Evolutionary conservation across 2,797 vertebrate genomes (phyloP).

Genomic region (Pelochelys cantorii): DNA sequence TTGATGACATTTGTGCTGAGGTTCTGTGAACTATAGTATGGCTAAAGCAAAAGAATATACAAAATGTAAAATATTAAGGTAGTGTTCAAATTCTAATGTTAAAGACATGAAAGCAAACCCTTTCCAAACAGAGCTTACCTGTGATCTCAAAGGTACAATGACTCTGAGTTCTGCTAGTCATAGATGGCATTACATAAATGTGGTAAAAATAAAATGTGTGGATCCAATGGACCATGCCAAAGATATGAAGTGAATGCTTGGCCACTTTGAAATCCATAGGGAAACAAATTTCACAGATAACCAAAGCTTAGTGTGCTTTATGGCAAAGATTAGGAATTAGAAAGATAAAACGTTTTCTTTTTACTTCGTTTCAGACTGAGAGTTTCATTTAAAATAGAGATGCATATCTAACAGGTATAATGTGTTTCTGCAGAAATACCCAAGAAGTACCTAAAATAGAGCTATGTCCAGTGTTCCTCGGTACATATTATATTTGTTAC

Average conservation of each 20-base stretch:
- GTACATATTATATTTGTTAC: background rate
- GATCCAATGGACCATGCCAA: background rate
- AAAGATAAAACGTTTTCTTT: too few species aligned
- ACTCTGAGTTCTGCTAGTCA: background rate
- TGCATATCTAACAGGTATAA: background rate
- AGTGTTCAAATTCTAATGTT: background rate
- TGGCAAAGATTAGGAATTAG: too few species aligned
- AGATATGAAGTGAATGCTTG: background rate
- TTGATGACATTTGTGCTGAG: background rate
- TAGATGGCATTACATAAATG: background rate
- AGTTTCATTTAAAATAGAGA: background rate
- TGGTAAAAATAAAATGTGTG: background rate
- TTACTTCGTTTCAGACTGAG: too few species aligned
- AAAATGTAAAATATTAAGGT: background rate
- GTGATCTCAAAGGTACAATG: background rate
- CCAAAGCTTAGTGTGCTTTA: too few species aligned
- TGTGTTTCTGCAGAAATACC: background rate
- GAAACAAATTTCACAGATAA: background rate
- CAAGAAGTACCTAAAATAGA: background rate
- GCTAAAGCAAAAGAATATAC: background rate
- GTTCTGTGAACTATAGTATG: background rate
- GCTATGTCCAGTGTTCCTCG: background rate
- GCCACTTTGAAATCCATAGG: background rate
- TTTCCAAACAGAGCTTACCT: background rate
- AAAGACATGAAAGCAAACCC: background rate